Conservation (phyloP, 2,113 vertebrate species). For the Stigmatopora nigra region DNA sequence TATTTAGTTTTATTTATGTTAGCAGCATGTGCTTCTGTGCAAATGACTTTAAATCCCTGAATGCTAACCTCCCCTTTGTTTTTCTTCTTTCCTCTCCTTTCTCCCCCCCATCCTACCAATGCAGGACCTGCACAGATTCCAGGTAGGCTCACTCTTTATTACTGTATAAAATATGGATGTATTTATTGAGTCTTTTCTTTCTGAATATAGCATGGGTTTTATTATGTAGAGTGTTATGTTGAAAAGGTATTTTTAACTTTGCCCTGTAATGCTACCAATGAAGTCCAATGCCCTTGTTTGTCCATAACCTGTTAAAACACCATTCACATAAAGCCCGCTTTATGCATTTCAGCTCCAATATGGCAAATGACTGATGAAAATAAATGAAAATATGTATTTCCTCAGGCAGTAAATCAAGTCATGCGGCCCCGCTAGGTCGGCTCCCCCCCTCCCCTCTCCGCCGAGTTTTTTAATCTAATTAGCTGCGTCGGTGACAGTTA, state of each 20-base stretch:
- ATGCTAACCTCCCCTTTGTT: constrained; percentile 45
- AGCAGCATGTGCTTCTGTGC: constrained; percentile 28
- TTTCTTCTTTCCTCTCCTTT: constrained; percentile 13
- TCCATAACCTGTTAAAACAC: neutral
- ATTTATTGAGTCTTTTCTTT: neutral
- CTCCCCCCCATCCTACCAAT: constrained; percentile 6
- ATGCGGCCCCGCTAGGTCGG: constrained; percentile 6
- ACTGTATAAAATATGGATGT: too few species aligned
- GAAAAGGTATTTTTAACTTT: neutral
- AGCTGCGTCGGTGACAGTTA: constrained; percentile 54
- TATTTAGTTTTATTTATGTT: constrained; percentile 11
- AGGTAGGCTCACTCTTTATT: constrained; percentile 53
- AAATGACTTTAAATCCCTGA: constrained; percentile 23
- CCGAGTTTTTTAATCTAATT: constrained; percentile 58
- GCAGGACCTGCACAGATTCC: constrained; percentile 69
- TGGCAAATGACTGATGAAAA: neutral
- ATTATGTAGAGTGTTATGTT: neutral
- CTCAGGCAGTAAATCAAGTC: constrained; percentile 24
- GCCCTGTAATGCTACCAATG: neutral
- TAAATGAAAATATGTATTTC: neutral
- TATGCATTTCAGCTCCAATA: neutral
- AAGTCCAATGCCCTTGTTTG: neutral
- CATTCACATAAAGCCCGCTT: neutral
- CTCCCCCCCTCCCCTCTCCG: constrained; percentile 5
- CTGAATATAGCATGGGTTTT: too few species aligned